Conservation (phyloP, 2,797 vertebrate genomes). For the Lagorchestes hirsutus region DNA sequence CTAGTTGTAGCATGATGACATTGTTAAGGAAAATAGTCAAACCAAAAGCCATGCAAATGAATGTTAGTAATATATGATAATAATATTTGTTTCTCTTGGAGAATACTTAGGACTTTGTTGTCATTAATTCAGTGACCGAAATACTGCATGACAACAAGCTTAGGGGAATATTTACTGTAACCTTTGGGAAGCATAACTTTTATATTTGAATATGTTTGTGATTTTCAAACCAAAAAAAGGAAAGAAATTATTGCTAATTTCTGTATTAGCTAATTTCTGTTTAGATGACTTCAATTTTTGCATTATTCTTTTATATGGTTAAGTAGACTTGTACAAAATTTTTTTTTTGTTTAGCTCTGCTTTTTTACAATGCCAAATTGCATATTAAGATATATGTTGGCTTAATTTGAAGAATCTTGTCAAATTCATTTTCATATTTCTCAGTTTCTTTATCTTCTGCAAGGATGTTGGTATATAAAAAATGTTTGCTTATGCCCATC, state of each 20-base stretch:
- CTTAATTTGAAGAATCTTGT: neutral
- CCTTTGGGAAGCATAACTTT: constrained; percentile 35
- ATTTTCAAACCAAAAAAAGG: constrained; percentile 53
- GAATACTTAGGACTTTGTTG: neutral
- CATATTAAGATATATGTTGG: neutral
- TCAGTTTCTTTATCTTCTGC: neutral
- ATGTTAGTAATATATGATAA: neutral
- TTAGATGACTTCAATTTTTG: neutral
- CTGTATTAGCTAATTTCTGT: neutral
- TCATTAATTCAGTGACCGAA: neutral
- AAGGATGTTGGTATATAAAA: neutral
- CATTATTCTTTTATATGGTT: neutral
- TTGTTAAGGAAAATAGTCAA: neutral
- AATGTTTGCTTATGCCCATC: neutral
- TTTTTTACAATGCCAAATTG: neutral
- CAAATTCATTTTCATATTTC: neutral
- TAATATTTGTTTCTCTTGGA: neutral
- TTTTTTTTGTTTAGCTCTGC: neutral
- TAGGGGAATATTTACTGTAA: constrained; percentile 27
- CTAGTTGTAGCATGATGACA: neutral
- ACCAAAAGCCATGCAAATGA: neutral
- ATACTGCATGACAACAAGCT: neutral
- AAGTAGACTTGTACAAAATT: neutral
- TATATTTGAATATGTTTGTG: constrained; percentile 46
- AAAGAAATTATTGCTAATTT: neutral